These are phyloP conservation scores for Drosophila kokeensis DNA, from an alignment of 2,888 invertebrate genomes.

Conservation along the genomic window DNA sequence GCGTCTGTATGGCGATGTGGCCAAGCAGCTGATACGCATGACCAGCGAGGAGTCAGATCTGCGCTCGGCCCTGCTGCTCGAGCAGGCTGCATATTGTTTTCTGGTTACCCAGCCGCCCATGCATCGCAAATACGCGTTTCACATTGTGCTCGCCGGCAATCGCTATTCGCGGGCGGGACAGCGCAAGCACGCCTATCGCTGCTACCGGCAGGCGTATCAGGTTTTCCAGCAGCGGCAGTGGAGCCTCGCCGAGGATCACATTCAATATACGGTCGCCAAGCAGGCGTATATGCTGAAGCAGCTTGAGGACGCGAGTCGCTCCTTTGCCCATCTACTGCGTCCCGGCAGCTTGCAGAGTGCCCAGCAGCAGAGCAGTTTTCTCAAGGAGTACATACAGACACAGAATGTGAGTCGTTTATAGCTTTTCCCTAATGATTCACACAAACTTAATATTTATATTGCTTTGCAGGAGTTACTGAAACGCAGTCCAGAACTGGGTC, in stretches of 20 bases:
- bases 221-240: slow-evolving; percentile 90
- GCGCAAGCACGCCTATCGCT: slow-evolving; percentile 95
- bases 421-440: neutral
- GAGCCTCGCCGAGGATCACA: slow-evolving; percentile 97
- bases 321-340: slow-evolving; percentile 91
- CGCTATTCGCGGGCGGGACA: slow-evolving; percentile 97
- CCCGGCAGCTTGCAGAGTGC: slow-evolving; percentile 90
- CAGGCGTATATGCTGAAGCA: slow-evolving; percentile 93
- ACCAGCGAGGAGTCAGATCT: slow-evolving; percentile 99
- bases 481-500: slow-evolving; percentile 80
- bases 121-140: slow-evolving; percentile 97
- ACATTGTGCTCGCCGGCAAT: slow-evolving; percentile 98
- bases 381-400: slow-evolving; percentile 94
- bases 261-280: slow-evolving; percentile 96
- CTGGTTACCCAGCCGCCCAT: slow-evolving; percentile 88
- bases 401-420: slow-evolving; percentile 89
- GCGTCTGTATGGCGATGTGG: slow-evolving; percentile 95
- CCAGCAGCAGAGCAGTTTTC: slow-evolving; percentile 91
- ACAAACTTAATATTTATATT: neutral
- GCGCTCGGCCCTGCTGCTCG: slow-evolving; percentile 95
- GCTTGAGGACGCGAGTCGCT: slow-evolving; percentile 89
- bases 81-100: slow-evolving; percentile 98
- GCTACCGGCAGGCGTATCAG: slow-evolving; percentile 96
- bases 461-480: slow-evolving; percentile 80
- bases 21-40: slow-evolving; percentile 96